A percentile compares a stretch with the other conserved stretches of the same genome.
These are phyloP conservation scores for Apantesis nais DNA, from an alignment of 2,888 invertebrate genomes.

Conservation along the genomic window DNA sequence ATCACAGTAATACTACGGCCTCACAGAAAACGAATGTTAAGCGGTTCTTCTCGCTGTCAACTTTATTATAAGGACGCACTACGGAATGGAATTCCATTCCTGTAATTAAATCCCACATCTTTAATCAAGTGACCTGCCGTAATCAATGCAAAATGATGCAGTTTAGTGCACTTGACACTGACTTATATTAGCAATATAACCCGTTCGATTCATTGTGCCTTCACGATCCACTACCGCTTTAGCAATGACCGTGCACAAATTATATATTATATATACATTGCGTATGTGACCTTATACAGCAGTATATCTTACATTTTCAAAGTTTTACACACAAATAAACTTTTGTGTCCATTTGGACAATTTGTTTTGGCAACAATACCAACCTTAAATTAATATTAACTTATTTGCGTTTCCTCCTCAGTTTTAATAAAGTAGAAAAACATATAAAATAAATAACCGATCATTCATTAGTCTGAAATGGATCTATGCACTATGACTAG, in stretches of 20 bases:
- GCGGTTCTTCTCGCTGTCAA: background rate
- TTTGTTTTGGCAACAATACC: no score
- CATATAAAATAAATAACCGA: no score
- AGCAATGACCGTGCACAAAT: background rate
- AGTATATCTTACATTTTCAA: background rate
- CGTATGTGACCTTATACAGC: background rate
- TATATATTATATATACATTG: background rate
- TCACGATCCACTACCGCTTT: conserved; percentile 27
- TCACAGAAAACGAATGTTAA: background rate
- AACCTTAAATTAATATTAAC: no score
- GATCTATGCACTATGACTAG: no score
- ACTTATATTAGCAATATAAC: conserved; percentile 18
- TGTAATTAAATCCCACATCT: background rate
- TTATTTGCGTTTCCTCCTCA: no score
- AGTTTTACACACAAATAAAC: background rate
- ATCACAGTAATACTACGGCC: no score
- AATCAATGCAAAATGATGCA: conserved; percentile 20
- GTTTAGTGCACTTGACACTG: conserved; percentile 23
- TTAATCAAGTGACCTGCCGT: background rate
- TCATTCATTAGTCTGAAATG: background rate
- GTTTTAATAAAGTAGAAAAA: no score
- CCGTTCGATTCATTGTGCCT: conserved; percentile 22
- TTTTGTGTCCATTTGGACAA: no score
- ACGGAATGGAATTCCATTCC: background rate
- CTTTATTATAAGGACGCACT: background rate